Percentiles rank a stretch among this genome's conserved stretches.
phyloP scores from a whole-genome alignment of 2,113 vertebrate genomes.

The Urocynchramus pylzowi region DNA sequence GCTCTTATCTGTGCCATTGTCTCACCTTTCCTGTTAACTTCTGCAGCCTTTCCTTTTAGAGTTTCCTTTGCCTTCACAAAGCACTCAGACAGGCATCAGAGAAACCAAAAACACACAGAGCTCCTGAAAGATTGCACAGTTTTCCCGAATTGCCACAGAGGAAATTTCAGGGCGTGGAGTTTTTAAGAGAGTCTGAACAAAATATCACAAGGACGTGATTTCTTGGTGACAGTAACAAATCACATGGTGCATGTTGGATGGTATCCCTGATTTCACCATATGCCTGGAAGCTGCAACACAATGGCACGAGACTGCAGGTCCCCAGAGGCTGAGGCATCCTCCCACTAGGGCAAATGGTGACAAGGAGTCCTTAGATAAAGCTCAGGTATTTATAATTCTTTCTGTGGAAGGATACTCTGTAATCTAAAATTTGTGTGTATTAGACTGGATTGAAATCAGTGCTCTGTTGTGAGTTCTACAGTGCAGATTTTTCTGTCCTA shows the following conservation, averaged over 20 bases:
- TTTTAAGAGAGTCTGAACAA: neutral
- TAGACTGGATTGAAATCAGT: neutral
- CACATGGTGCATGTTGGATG: neutral
- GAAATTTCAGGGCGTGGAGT: neutral
- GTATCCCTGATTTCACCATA: neutral
- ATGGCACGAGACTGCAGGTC: neutral
- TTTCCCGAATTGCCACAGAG: neutral
- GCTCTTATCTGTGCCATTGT: slow-evolving; percentile 34
- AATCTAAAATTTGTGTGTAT: neutral
- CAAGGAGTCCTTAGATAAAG: neutral
- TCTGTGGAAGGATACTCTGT: neutral
- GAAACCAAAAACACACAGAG: neutral
- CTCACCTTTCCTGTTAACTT: slow-evolving; percentile 45
- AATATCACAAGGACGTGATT: neutral
- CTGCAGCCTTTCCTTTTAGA: slow-evolving; percentile 4
- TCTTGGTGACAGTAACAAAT: neutral
- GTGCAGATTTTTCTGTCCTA: neutral
- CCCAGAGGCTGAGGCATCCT: neutral
- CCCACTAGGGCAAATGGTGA: neutral
- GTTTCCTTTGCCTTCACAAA: neutral
- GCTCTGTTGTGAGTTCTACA: neutral
- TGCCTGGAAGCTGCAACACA: neutral
- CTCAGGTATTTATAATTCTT: neutral
- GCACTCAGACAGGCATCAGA: neutral
- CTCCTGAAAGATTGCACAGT: neutral